Evolutionary conservation across 2,797 vertebrate species (phyloP).

Genomic region (Arnoldichthys spilopterus): DNA sequence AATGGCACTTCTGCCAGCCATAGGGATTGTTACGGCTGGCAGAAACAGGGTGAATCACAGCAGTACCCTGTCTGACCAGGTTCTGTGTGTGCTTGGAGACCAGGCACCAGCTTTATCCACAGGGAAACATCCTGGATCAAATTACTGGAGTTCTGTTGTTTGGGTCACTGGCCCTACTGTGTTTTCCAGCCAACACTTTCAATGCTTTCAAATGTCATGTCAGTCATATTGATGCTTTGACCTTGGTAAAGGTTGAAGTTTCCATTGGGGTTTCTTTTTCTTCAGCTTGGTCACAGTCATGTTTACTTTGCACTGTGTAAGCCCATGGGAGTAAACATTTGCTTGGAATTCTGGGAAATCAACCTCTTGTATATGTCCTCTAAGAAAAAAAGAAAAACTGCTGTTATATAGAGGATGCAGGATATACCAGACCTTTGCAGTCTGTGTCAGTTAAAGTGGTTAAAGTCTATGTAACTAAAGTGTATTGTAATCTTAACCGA

Average conservation of each 20-base stretch:
- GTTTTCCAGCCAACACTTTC: neutral
- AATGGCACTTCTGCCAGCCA: conserved; percentile 41
- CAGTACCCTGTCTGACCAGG: conserved; percentile 37
- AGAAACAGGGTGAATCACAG: conserved; percentile 30
- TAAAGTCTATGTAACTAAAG: conserved; percentile 26
- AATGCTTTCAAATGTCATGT: conserved; percentile 15
- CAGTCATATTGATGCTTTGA: conserved; percentile 23
- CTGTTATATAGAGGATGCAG: neutral
- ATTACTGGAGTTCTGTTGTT: conserved; percentile 24
- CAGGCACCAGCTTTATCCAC: conserved; percentile 22
- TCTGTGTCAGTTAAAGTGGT: neutral
- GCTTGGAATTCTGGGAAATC: conserved; percentile 6
- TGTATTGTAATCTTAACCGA: conserved; percentile 26
- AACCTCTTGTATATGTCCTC: neutral
- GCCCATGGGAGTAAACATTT: neutral
- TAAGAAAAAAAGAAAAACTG: neutral
- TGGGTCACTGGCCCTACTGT: conserved; percentile 22
- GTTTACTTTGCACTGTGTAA: neutral
- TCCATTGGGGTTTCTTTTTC: neutral
- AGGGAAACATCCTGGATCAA: conserved; percentile 29
- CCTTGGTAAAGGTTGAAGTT: conserved; percentile 11
- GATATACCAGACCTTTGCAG: neutral
- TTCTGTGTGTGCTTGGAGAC: neutral
- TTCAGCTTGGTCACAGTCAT: neutral
- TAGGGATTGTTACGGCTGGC: conserved; percentile 34